phyloP scores from a whole-genome alignment of 2,888 invertebrate species.

The Cryptus viduatorius region DNA sequence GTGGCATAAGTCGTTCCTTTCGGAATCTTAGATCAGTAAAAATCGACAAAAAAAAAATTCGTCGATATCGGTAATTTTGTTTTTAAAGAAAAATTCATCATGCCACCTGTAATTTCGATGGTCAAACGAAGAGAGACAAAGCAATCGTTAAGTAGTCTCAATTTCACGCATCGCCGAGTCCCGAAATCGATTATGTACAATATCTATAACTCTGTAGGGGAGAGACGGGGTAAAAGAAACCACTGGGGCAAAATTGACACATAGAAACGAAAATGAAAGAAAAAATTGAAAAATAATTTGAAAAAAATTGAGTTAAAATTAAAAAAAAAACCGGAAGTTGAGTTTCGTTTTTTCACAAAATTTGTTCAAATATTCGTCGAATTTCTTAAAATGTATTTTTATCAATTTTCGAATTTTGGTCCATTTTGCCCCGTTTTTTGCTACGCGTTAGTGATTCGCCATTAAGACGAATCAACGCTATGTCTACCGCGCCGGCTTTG shows the following conservation, averaged over 20 bases:
- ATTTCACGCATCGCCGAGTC: conserved; percentile 40
- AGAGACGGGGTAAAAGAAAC: no score
- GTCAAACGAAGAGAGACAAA: conserved; percentile 59
- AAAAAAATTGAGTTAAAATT: no score
- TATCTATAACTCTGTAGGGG: not conserved
- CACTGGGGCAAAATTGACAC: no score
- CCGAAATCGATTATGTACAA: conserved; percentile 16
- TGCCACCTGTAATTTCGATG: conserved; percentile 56
- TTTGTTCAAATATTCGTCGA: no score
- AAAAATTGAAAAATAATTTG: no score
- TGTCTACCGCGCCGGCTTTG: conserved; percentile 18
- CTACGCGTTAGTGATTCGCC: conserved; percentile 21
- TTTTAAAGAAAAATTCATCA: conserved; percentile 25
- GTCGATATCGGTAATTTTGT: not conserved
- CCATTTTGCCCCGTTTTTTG: not conserved
- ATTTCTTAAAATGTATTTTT: no score
- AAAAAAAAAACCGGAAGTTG: no score
- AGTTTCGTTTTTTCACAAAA: no score
- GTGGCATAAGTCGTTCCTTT: not conserved
- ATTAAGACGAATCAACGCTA: conserved; percentile 5
- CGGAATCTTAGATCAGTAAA: not conserved
- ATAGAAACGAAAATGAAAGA: no score
- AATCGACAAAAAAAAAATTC: not conserved
- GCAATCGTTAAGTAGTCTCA: conserved; percentile 12
- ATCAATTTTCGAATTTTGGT: no score